phyloP scores from a whole-genome alignment of 2,113 vertebrate species.

The Mellivora capensis region DNA sequence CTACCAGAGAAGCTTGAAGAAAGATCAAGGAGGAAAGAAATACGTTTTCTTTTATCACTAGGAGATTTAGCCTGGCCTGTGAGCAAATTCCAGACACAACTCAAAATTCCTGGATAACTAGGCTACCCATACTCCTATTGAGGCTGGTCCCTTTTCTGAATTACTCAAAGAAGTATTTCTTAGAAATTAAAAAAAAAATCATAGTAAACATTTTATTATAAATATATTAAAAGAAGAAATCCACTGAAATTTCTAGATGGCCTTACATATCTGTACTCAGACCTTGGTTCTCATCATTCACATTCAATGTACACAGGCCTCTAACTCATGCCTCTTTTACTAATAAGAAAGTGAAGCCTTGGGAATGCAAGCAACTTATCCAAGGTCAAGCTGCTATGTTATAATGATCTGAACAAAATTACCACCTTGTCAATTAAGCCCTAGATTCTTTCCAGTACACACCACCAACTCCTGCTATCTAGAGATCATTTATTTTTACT shows the following conservation, averaged over 20 bases:
- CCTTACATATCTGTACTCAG: neutral
- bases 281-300: neutral
- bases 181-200: neutral
- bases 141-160: neutral
- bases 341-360: neutral
- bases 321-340: neutral
- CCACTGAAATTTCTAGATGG: neutral
- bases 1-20: neutral
- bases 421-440: neutral
- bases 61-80: neutral
- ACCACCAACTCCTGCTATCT: neutral
- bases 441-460: neutral
- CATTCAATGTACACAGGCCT: too few relatives aligned
- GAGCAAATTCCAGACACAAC: neutral
- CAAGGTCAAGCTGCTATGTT: neutral
- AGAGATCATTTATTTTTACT: neutral
- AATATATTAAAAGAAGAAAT: neutral
- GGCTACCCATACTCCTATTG: neutral
- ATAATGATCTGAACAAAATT: neutral
- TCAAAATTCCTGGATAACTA: neutral
- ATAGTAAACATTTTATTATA: neutral
- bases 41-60: neutral
- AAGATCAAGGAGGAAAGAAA: neutral
- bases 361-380: neutral
- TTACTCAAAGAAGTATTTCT: neutral